Base-by-base conservation (phyloP, 2,797 vertebrate genomes). In the Propithecus deckenii region DNA sequence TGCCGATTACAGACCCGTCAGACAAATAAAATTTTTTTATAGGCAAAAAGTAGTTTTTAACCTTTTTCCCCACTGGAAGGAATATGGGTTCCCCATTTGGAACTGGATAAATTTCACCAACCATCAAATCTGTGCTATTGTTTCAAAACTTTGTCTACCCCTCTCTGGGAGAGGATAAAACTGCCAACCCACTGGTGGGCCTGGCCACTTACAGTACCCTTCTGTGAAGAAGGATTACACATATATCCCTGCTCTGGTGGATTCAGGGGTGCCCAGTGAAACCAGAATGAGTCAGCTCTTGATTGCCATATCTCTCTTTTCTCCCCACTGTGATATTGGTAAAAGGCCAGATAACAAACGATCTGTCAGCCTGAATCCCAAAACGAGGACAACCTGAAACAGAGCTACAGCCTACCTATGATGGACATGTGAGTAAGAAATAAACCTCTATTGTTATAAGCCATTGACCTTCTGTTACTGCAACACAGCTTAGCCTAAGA, bases 1-100 rank as follows among this genome's bases (percentile, higher is more conserved):
- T 76, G 59, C 65, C 85, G 2, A 57, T 84, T 88, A 89, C 28
- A 69, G 61, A 83, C 41, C 38, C 35, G 55, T 78, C 46, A 85
- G 32, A 94, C 18, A 30, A 41, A 10, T 59, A 22, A 75, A 67
- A 67, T 59, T 65, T 71, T 76, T 84, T 52, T 63, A 38, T 25
- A 93, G 48, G 46, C 10, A 41, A 87, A 95, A 91, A 89, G n/a
- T 11, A 91, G 78, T 69, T 86, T 71, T 91, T 78, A 86, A 83
- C 41, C 41, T 92, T 84, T 86, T 38, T 67, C 46, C 55, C 59
- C 22, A 76, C 35, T 30, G 65, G 13, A 84, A 78, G 7, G 14
- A 94, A 81, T 43, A 85, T 55, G 28, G 13, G 17, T 65, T 83
- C 55, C 32, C 17, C 46, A 22, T 30, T 63, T 20, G 63, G 14